A percentile compares a stretch with the other conserved stretches of the same genome.
Evolutionary conservation across 1,140 invertebrate species (phyloP).

Genomic region (Drosophila orosa): DNA sequence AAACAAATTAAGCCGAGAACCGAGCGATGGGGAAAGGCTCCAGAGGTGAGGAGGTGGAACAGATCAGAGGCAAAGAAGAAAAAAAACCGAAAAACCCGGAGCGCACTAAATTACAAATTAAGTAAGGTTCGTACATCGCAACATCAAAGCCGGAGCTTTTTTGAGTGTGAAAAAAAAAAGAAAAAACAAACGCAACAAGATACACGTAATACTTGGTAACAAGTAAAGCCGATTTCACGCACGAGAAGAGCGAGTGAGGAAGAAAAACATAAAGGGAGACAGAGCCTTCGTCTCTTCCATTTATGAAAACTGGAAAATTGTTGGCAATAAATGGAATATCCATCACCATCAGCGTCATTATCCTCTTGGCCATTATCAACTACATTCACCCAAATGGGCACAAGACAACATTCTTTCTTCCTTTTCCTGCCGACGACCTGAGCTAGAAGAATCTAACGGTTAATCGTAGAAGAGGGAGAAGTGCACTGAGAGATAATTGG

Average conservation of each 20-base stretch:
- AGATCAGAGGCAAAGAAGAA: slow-evolving; percentile 37
- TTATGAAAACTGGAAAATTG: slow-evolving; percentile 70
- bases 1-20: slow-evolving; percentile 79
- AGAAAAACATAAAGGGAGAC: not conserved
- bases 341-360: slow-evolving; percentile 43
- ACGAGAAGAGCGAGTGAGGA: slow-evolving; percentile 41
- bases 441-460: slow-evolving; percentile 61
- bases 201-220: slow-evolving; percentile 35
- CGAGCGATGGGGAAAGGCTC: slow-evolving; percentile 8
- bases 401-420: slow-evolving; percentile 53
- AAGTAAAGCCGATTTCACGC: slow-evolving; percentile 69
- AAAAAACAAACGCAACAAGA: slow-evolving; percentile 29
- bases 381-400: slow-evolving; percentile 46
- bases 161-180: slow-evolving; percentile 63
- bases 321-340: slow-evolving; percentile 65
- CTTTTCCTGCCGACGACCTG: slow-evolving; percentile 6
- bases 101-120: slow-evolving; percentile 72
- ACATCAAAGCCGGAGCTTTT: slow-evolving; percentile 38
- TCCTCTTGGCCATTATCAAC: slow-evolving; percentile 28
- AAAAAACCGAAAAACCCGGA: slow-evolving; percentile 34
- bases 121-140: slow-evolving; percentile 55
- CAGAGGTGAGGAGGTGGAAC: not conserved
- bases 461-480: not conserved
- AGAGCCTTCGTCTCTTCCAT: slow-evolving; percentile 40
- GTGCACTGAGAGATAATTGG: slow-evolving; percentile 9